Conservation (phyloP, 2,797 vertebrate genomes). For the Rousettus madagascariensis region DNA sequence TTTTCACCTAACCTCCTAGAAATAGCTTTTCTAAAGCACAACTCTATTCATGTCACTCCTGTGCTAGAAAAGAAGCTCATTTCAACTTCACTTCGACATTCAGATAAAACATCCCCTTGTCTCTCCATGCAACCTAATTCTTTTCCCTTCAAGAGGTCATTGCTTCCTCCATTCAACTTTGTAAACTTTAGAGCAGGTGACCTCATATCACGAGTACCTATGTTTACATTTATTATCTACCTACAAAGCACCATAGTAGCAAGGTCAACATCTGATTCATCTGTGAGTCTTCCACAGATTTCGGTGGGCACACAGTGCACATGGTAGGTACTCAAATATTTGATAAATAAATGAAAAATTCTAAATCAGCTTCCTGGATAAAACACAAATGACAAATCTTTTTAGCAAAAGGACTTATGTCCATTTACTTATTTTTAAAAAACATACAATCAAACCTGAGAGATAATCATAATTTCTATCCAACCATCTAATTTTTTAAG, state of each 20-base stretch:
- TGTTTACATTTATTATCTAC: background rate
- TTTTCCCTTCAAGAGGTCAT: background rate
- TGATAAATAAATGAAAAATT: background rate
- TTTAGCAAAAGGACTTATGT: background rate
- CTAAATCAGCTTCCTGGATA: background rate
- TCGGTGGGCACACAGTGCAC: background rate
- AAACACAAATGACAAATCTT: background rate
- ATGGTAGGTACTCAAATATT: background rate
- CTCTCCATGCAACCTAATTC: background rate
- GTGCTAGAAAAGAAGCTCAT: background rate
- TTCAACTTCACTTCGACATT: background rate
- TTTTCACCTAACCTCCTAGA: background rate
- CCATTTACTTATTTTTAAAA: background rate
- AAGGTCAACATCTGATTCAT: background rate
- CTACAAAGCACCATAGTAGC: background rate
- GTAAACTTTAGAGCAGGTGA: background rate
- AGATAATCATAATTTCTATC: background rate
- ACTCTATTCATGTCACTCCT: background rate
- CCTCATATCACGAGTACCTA: background rate
- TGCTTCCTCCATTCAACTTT: background rate
- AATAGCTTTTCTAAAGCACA: slow-evolving; percentile 1
- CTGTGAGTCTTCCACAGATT: background rate
- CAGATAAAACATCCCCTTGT: background rate
- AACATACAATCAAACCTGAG: background rate
- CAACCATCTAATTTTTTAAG: background rate